Evolutionary conservation across 2,113 vertebrate species (phyloP).

Genomic region (Nothoprocta pentlandii): DNA sequence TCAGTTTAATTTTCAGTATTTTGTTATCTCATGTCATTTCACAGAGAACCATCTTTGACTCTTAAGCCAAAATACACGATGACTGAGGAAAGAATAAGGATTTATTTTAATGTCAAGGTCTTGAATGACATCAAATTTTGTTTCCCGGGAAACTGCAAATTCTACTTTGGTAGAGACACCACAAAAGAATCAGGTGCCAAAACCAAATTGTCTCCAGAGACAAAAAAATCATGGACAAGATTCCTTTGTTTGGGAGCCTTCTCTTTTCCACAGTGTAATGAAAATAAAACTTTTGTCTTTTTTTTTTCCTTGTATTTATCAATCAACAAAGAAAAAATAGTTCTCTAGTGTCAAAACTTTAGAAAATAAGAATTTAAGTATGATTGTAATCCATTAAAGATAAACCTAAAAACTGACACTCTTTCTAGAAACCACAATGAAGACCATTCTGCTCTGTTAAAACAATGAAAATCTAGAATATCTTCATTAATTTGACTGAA

Average conservation of each 20-base stretch:
- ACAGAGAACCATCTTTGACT: background rate
- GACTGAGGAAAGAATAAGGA: conserved; percentile 3
- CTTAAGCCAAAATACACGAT: background rate
- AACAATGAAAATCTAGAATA: background rate
- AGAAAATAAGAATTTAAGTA: background rate
- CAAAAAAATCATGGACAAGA: background rate
- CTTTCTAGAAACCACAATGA: background rate
- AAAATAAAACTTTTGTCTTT: background rate
- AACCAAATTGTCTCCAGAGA: background rate
- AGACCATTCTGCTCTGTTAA: background rate
- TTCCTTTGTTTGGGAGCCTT: background rate
- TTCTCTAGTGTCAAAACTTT: background rate
- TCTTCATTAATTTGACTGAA: background rate
- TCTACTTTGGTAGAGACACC: background rate
- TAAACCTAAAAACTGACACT: background rate
- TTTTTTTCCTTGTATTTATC: background rate
- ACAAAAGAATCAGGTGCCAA: background rate
- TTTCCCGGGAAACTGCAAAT: conserved; percentile 51
- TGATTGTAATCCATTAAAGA: background rate
- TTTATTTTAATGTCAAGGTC: conserved; percentile 9
- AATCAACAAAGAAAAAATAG: background rate
- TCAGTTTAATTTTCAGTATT: background rate
- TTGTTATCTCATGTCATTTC: background rate
- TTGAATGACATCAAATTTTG: conserved; percentile 33
- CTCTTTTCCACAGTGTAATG: background rate